Evolutionary conservation across 2,797 vertebrate species (phyloP).

Genomic region (Peromyscus eremicus): DNA sequence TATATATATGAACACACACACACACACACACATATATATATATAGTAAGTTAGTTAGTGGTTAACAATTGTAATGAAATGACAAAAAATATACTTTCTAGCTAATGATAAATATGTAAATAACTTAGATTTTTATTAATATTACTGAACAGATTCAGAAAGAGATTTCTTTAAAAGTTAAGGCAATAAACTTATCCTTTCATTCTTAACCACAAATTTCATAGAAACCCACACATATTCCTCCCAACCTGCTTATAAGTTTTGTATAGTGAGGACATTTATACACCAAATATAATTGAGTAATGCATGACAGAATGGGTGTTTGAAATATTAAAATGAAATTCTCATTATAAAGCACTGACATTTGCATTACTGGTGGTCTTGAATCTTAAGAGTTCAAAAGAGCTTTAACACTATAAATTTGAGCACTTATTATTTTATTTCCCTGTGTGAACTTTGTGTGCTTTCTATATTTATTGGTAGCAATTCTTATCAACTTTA

Average conservation of each 20-base stretch:
- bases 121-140: conserved; percentile 14
- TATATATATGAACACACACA: too few species aligned
- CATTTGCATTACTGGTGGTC: neutral
- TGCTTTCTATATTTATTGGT: neutral
- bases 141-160: neutral
- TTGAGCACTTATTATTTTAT: neutral
- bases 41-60: neutral
- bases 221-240: neutral
- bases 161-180: neutral
- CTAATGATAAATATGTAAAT: neutral
- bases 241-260: neutral
- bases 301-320: neutral
- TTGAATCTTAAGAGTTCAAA: neutral
- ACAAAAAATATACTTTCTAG: neutral
- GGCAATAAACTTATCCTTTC: neutral
- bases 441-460: neutral
- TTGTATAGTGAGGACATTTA: neutral
- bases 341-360: neutral
- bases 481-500: neutral
- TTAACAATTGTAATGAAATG: neutral
- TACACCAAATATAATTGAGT: neutral
- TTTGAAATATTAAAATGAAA: neutral
- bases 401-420: neutral
- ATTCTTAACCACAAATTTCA: conserved; percentile 20
- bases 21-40: too few species aligned